Evolutionary conservation across 2,797 vertebrate genomes (phyloP).

Genomic region (Falco peregrinus): DNA sequence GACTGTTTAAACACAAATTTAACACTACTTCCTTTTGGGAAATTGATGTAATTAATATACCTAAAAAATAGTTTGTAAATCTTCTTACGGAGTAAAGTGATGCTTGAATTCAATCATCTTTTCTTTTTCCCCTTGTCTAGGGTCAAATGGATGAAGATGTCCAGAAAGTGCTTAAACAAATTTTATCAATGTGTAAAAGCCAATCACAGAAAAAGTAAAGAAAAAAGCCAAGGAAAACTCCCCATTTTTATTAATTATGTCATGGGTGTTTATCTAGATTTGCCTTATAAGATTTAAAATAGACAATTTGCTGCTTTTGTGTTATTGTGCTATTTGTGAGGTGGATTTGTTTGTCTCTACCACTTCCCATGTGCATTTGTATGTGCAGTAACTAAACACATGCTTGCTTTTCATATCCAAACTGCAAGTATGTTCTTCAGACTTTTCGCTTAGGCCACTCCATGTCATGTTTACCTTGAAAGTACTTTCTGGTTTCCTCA

Average conservation of each 20-base stretch:
- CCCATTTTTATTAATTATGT: slow-evolving; percentile 31
- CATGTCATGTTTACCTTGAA: not conserved
- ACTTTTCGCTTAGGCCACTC: slow-evolving; percentile 10
- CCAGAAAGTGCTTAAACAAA: slow-evolving; percentile 97
- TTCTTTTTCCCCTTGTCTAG: slow-evolving; percentile 70
- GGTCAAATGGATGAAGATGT: slow-evolving; percentile 99
- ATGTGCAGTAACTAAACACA: slow-evolving; percentile 28
- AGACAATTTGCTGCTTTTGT: slow-evolving; percentile 51
- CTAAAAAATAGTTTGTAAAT: not conserved
- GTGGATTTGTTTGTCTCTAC: slow-evolving; percentile 42
- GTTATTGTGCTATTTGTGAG: slow-evolving; percentile 46
- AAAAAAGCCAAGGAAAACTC: slow-evolving; percentile 51
- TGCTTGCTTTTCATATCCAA: not conserved
- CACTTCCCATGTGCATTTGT: not conserved
- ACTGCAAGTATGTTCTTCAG: not conserved
- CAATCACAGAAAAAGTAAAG: slow-evolving; percentile 87
- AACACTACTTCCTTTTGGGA: not conserved
- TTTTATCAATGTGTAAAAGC: slow-evolving; percentile 97
- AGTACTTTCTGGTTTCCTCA: slow-evolving; percentile 7
- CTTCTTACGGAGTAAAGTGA: not conserved
- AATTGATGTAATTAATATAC: not conserved
- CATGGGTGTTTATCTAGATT: slow-evolving; percentile 48
- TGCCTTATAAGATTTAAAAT: slow-evolving; percentile 50
- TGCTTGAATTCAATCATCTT: not conserved
- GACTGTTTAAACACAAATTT: not conserved